Evolutionary conservation across 2,888 invertebrate species (phyloP), one percentile per base, ranked within the genome.

Genomic region (Phytoseiulus persimilis): DNA sequence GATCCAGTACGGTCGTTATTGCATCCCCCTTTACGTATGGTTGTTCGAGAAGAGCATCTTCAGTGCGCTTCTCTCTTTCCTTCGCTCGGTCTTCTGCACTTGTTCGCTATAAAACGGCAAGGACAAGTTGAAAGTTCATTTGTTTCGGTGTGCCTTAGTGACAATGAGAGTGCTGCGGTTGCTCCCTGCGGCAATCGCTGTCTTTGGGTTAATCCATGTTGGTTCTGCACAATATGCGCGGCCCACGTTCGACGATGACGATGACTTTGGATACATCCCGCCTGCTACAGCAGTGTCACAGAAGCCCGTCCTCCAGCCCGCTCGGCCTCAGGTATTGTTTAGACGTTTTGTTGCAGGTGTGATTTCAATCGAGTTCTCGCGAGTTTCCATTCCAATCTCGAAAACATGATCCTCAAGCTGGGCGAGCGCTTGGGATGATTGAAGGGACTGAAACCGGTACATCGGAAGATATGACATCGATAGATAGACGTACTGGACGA

Each of bases 211-310:
- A 11, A 87, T 33, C 45, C 33, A 87, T 33, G n/a, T n/a, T 87
- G 87, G 32, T 31, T 33, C 6, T 33, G 87, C 39, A 31, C 87
- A 87, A 23, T 87, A 87, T 32, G 87, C 87, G n/a, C 87, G 87
- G 87, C 87, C 87, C n/a, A 87, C 87, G 14, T 87, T 87, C 45
- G 87, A 87, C 33, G 87, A 87, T 87, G 87, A 87, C 32, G 87
- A 87, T 87, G 87, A 87, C 45, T 87, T 87, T 87, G 87, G 87
- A 87, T 87, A 87, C 33, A n/a, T 87, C 39, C 87, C 87, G 0
- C 32, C 32, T 33, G 87, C 14, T 3, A 33, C 87, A 0, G n/a
- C 87, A 33, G 32, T 45, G 87, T 3, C 87, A 9, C 32, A 87
- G 87, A 33, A 28, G n/a, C 65, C 65, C 65, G 28, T 65, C 65